Evolutionary conservation across 1,140 invertebrate species (phyloP).

Genomic region (Physella acuta): DNA sequence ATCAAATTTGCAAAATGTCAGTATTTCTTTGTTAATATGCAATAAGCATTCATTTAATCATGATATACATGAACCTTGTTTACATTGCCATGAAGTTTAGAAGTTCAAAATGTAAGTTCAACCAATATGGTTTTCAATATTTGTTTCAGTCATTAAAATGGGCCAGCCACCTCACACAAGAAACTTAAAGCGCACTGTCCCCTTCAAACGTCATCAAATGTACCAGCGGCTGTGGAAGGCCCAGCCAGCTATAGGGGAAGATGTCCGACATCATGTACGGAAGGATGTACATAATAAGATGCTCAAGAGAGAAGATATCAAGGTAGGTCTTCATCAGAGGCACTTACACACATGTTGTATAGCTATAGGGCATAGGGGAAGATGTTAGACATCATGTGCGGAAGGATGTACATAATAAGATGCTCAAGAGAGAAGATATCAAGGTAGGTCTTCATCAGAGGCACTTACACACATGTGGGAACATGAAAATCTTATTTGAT

Average conservation of each 20-base stretch:
- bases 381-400: not conserved
- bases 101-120: no score
- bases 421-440: conserved; percentile 5
- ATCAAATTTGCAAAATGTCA: no score
- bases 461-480: no score
- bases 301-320: conserved; percentile 17
- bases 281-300: conserved; percentile 7
- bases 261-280: not conserved
- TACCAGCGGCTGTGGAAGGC: conserved; percentile 15
- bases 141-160: not conserved
- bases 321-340: conserved; percentile 2
- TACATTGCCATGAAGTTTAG: no score
- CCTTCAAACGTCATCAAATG: conserved; percentile 17
- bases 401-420: not conserved
- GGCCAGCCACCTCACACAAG: conserved; percentile 15
- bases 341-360: not conserved
- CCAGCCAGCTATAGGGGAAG: conserved; percentile 21
- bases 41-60: no score
- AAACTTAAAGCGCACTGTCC: conserved; percentile 1
- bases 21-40: no score
- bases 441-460: no score
- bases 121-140: not conserved
- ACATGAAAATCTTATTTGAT: no score
- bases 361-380: not conserved
- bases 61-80: no score